These are phyloP conservation scores for Peribatodes rhomboidaria DNA, from an alignment of 2,888 invertebrate species.

Conservation along the genomic window DNA sequence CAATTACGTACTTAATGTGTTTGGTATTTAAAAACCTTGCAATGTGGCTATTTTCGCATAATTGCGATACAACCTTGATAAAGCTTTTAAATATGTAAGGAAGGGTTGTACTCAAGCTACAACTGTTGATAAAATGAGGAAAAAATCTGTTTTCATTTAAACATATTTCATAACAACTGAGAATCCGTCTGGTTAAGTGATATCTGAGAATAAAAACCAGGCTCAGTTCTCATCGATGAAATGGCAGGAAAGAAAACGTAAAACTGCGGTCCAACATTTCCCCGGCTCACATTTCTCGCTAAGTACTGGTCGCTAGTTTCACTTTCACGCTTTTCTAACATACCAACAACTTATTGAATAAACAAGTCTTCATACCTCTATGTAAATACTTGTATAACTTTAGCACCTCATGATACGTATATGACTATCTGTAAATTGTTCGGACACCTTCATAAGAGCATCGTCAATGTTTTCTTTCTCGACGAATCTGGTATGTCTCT, in stretches of 20 bases:
- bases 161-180: background rate
- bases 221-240: constrained; percentile 40
- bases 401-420: background rate
- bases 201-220: constrained; percentile 9
- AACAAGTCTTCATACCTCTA: constrained; percentile 16
- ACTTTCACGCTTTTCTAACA: constrained; percentile 71
- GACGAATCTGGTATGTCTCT: no score
- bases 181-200: constrained; percentile 1
- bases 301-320: constrained; percentile 68
- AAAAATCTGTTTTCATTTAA: background rate
- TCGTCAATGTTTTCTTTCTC: no score
- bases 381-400: background rate
- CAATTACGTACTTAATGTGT: constrained; percentile 27
- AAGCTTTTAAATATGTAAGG: constrained; percentile 2
- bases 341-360: constrained; percentile 44
- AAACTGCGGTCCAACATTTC: constrained; percentile 59
- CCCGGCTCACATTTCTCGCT: constrained; percentile 70
- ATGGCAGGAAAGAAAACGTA: constrained; percentile 73
- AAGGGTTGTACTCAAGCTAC: background rate
- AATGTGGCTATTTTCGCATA: constrained; percentile 15
- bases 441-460: background rate
- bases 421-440: background rate
- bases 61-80: constrained; percentile 25
- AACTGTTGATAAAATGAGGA: background rate
- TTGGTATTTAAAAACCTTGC: constrained; percentile 24